Evolutionary conservation across 30 jellyfish, hydroid and myxozoan genomes (phyloP), one percentile per base, ranked within the genome.

Genomic region (Hydractinia echinata): DNA sequence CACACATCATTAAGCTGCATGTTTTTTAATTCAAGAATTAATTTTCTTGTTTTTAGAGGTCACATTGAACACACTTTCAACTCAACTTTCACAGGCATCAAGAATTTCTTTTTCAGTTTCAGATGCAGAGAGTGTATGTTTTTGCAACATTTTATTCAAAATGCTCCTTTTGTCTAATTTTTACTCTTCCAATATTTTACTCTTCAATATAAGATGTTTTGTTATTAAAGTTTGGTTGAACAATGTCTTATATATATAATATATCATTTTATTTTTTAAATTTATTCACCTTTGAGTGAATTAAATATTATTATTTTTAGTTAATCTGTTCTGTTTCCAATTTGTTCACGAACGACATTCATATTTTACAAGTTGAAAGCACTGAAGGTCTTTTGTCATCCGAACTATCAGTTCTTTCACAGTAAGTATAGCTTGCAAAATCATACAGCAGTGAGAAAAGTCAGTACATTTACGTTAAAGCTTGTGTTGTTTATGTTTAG

Each of bases 251-350:
- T n/a, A n/a, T n/a, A n/a, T n/a, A n/a, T n/a, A n/a, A n/a, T n/a
- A n/a, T 9, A 30, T 30, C 44, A 30, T 30, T 30, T 30, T 30
- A 0, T 2, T 30, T 30, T 30, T 30, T 30, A 30, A 30, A 30
- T 30, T 30, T 30, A 30, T 30, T 30, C 44, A 30, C 44, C 2
- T 30, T 30, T 30, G 2, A 30, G 1, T 30, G 2, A 2, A 2
- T 30, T 30, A 30, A 18, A 72, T 30, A 18, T 72, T 67, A 68
- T 67, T 58, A 61, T 53, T 83, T 66, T 4, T 61, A 85, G 95
- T 76, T 89, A 1, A 79, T 81, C 66, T 80, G 91, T 76, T 21
- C 82, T 30, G 97, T 66, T 66, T 85, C 83, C 39, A 82, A 92
- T 54, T 51, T 85, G 73, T 80, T 89, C 64, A 79, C 81, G 51